Percentiles rank a stretch among this genome's conserved stretches.
These are phyloP conservation scores for Drosophila ficusphila DNA, from an alignment of 1,140 invertebrate genomes.

Conservation along the genomic window DNA sequence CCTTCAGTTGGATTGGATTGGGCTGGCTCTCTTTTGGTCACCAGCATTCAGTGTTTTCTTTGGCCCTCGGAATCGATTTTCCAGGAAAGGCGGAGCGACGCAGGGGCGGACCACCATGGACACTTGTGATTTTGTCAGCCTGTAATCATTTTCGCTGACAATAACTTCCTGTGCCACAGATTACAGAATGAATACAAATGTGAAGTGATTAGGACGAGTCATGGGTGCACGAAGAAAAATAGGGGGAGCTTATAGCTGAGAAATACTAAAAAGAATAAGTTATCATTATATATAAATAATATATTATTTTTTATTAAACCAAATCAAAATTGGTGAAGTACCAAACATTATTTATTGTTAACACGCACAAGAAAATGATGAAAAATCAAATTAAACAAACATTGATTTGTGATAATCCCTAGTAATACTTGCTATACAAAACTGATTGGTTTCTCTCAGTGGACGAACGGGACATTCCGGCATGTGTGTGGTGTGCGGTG, in stretches of 20 bases:
- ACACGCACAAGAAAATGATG: too few relatives aligned
- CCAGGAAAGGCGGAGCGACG: constrained; percentile 10
- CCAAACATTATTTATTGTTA: too few relatives aligned
- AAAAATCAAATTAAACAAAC: too few relatives aligned
- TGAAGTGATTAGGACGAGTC: constrained; percentile 46
- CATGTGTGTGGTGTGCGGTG: constrained; percentile 5
- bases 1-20: background rate
- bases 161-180: constrained; percentile 55
- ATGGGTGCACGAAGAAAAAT: constrained; percentile 21
- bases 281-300: too few relatives aligned
- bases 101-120: constrained; percentile 32
- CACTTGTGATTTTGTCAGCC: constrained; percentile 42
- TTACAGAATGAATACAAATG: constrained; percentile 48
- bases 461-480: background rate
- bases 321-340: too few relatives aligned
- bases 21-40: constrained; percentile 20
- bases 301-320: too few relatives aligned
- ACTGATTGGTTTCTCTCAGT: constrained; percentile 6
- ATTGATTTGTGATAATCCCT: too few relatives aligned
- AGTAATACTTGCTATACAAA: too few relatives aligned
- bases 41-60: constrained; percentile 31
- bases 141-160: constrained; percentile 62
- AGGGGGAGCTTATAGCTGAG: too few relatives aligned
- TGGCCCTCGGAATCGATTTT: constrained; percentile 35
- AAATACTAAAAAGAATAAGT: too few relatives aligned